Evolutionary conservation across 2,797 vertebrate species (phyloP), one percentile per base, ranked within the genome.

Genomic region (Pseudochirops cupreus): DNA sequence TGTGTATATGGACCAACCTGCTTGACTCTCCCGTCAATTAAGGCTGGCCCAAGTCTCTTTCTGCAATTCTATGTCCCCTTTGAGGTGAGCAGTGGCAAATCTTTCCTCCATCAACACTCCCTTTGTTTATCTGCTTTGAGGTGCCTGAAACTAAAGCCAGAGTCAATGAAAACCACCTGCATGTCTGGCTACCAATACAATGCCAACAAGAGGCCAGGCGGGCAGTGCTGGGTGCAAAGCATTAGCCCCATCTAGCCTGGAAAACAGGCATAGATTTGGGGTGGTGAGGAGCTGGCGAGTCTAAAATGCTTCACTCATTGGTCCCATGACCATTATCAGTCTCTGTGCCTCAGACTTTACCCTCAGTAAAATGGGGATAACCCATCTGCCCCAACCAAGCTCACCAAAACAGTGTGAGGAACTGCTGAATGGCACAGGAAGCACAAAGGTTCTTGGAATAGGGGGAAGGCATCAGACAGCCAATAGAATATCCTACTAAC

Each of bases 81-180:
- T 96, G 97, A 97, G 96, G 98, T 97, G 95, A 98, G 97, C 97
- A 98, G 97, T 97, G 98, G 97, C 97, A 97, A 94, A 96, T 98
- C 95, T 97, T 97, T 97, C 96, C 97, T 97, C 97, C 97, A 97
- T 96, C 97, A 98, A 98, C 97, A 95, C 82, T 98, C 98, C 98
- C 98, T 98, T 95, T 97, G 97, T 97, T 98, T 98, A 98, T 98
- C 96, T 98, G 98, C 96, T 94, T 98, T 97, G 98, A 98, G 97
- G 97, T 5, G 97, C 98, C 97, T 97, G 97, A 95, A 98, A 98
- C 97, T 97, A 98, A 97, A 98, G 98, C 96, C 97, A 98, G 96
- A 98, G 97, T 97, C 97, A 97, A 97, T 96, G 97, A 97, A 56
- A 1, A 59, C 97, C 21, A 94, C 89, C 96, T 92, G 97, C 53